Conservation (phyloP, 2,888 invertebrate species). For the Drosophila gaucha region DNA sequence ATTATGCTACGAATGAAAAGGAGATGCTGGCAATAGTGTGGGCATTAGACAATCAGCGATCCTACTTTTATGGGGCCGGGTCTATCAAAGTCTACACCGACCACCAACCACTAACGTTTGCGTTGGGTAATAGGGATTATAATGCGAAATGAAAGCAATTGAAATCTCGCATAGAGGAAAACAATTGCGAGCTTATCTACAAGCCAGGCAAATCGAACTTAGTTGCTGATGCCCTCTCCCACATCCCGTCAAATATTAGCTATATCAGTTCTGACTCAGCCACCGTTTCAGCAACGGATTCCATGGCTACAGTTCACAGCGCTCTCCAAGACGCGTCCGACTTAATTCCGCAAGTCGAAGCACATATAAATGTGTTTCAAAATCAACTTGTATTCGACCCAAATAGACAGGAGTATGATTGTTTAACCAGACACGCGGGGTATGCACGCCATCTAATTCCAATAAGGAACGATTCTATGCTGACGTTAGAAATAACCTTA, state of each 20-base stretch:
- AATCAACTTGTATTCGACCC: not conserved
- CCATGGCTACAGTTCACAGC: no score
- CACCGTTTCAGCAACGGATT: no score
- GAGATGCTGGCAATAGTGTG: constrained; percentile 1
- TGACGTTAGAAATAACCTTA: no score
- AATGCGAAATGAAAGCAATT: not conserved
- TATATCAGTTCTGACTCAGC: no score
- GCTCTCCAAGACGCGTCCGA: no score
- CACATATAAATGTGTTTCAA: not conserved
- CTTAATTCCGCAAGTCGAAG: not conserved
- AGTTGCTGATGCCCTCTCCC: not conserved
- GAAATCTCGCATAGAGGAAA: not conserved
- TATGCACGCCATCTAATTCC: no score
- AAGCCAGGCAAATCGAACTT: not conserved
- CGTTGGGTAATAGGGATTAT: not conserved
- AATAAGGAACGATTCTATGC: no score
- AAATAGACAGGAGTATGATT: no score
- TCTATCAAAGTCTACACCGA: not conserved
- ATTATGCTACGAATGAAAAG: not conserved
- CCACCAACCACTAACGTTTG: not conserved
- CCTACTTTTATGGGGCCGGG: not conserved
- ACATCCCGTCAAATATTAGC: no score
- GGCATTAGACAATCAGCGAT: no score
- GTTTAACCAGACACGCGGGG: no score
- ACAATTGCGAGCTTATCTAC: no score